Conservation (phyloP, 2,113 vertebrate species). For the Petrocephalus microphthalmus region DNA sequence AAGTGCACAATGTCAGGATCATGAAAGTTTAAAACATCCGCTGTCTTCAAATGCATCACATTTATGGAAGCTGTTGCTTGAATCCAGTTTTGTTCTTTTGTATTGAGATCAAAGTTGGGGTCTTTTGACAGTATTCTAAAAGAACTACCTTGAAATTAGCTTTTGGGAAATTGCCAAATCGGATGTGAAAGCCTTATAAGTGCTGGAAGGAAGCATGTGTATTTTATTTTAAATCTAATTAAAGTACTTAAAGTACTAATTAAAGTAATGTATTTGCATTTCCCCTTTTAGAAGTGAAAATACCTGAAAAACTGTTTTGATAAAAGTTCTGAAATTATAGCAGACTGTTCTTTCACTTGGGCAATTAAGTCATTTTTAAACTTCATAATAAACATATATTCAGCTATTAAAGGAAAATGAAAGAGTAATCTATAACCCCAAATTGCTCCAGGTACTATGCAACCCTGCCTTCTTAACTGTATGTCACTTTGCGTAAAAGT, state of each 20-base stretch:
- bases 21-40: conserved; percentile 6
- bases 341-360: neutral
- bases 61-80: conserved; percentile 4
- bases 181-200: neutral
- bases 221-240: neutral
- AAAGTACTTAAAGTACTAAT: neutral
- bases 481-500: no score
- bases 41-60: neutral
- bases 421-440: no score
- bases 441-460: no score
- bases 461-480: no score
- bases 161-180: neutral
- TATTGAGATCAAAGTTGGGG: conserved; percentile 10
- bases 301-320: neutral
- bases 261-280: neutral
- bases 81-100: conserved; percentile 7
- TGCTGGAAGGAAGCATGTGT: neutral
- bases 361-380: neutral
- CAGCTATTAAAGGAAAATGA: no score
- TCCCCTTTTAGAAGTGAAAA: neutral
- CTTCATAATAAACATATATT: no score
- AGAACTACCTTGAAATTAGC: neutral
- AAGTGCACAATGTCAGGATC: conserved; percentile 11
- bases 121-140: neutral
- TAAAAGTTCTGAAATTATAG: neutral